Evolutionary conservation across 2,797 vertebrate species (phyloP).

Genomic region (Microcaecilia unicolor): DNA sequence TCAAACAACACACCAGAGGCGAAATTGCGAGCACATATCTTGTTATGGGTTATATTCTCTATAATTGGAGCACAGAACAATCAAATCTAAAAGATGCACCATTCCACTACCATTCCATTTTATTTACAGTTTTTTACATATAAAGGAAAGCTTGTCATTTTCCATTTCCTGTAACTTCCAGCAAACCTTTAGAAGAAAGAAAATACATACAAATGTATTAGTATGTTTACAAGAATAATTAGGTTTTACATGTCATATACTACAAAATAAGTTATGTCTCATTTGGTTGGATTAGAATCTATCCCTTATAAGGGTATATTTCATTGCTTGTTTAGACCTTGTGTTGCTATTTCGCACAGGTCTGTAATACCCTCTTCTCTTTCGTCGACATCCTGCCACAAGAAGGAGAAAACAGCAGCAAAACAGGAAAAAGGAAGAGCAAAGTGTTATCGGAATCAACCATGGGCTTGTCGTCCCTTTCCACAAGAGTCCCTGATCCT

Average conservation of each 20-base stretch:
- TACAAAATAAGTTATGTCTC: neutral
- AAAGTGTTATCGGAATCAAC: slow-evolving; percentile 58
- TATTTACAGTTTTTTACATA: no score
- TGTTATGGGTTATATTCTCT: no score
- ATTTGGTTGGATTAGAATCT: slow-evolving; percentile 30
- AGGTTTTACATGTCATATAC: accelerated
- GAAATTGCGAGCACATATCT: no score
- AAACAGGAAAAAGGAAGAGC: slow-evolving; percentile 53
- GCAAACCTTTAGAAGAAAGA: neutral
- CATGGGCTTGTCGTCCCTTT: slow-evolving; percentile 47
- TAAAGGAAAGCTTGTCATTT: no score
- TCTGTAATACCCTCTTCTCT: slow-evolving; percentile 57
- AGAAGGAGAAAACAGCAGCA: slow-evolving; percentile 65
- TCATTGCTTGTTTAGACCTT: slow-evolving; percentile 57
- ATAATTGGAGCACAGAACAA: no score
- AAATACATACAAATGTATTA: neutral
- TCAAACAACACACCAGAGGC: no score
- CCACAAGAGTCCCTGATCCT: slow-evolving; percentile 35
- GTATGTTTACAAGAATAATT: neutral
- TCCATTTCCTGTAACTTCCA: neutral
- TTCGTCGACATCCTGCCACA: slow-evolving; percentile 54
- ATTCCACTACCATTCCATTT: no score
- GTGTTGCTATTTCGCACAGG: slow-evolving; percentile 42
- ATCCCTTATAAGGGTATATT: slow-evolving; percentile 49
- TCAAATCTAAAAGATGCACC: no score